Conservation (phyloP, 2,797 vertebrate genomes). For the Darevskia nairensis region DNA sequence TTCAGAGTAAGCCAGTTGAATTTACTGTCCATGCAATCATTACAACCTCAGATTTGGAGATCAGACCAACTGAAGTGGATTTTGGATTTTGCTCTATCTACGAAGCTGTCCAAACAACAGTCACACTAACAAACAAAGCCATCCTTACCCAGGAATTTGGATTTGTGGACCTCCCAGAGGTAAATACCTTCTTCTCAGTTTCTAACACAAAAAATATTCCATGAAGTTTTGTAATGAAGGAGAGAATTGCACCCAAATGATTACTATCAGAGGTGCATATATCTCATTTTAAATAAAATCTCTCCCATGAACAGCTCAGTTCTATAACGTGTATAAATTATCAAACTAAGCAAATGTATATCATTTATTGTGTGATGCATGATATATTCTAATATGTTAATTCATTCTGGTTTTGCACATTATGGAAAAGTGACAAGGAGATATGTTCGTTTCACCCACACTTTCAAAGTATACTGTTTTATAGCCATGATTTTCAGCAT, state of each 20-base stretch:
- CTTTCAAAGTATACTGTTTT: background rate
- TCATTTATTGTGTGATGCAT: background rate
- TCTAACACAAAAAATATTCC: background rate
- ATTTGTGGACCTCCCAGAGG: constrained; percentile 88
- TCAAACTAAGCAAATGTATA: background rate
- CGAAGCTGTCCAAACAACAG: constrained; percentile 79
- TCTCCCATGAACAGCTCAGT: background rate
- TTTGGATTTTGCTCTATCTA: constrained; percentile 90
- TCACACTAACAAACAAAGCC: constrained; percentile 86
- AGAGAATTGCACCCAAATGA: background rate
- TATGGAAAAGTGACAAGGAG: background rate
- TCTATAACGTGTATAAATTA: background rate
- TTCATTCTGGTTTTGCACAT: background rate
- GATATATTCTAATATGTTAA: background rate
- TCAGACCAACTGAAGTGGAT: constrained; percentile 80
- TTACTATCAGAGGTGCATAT: background rate
- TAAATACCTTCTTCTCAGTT: constrained; percentile 53
- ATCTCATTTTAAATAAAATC: background rate
- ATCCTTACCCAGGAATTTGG: constrained; percentile 93
- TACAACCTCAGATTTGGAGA: constrained; percentile 87
- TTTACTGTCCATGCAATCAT: constrained; percentile 88
- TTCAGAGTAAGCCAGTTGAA: constrained; percentile 81
- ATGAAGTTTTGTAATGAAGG: background rate
- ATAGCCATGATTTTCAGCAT: background rate
- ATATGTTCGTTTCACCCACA: background rate